Conservation (phyloP, 2,797 vertebrate genomes). For the Vireo griseus region DNA sequence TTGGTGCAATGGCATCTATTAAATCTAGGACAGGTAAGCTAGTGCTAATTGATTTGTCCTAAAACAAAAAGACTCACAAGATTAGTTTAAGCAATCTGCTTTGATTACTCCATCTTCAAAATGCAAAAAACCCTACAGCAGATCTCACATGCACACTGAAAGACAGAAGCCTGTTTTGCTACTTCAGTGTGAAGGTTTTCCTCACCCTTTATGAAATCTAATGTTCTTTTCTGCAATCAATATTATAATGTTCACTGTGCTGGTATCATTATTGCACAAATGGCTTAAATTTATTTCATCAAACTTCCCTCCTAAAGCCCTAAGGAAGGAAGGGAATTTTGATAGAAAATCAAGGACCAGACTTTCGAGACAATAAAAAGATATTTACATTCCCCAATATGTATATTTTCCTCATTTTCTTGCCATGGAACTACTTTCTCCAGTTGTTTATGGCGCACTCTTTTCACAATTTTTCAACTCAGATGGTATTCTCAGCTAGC, state of each 20-base stretch:
- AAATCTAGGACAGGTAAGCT: constrained; percentile 94
- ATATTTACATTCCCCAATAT: not conserved
- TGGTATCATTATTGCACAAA: not conserved
- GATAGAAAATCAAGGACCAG: not conserved
- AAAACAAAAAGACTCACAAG: constrained; percentile 35
- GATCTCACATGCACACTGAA: not conserved
- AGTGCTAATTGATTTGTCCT: constrained; percentile 93
- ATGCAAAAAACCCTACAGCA: not conserved
- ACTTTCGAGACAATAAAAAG: not conserved
- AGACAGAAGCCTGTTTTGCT: not conserved
- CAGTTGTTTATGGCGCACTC: not conserved
- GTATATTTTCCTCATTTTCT: not conserved
- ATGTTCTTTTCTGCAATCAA: not conserved
- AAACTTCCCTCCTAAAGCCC: not conserved
- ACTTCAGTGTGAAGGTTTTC: not conserved
- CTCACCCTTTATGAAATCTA: not conserved
- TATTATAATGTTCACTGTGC: not conserved
- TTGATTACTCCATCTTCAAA: not conserved
- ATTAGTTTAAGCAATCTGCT: not conserved
- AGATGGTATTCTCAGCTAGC: not conserved
- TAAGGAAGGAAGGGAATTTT: not conserved
- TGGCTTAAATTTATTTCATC: not conserved
- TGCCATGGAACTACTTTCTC: not conserved
- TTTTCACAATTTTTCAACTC: not conserved
- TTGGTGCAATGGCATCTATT: constrained; percentile 89